Percentiles rank a stretch among this genome's conserved stretches.
phyloP scores from a whole-genome alignment of 2,113 vertebrate species.

The Calidris pugnax region DNA sequence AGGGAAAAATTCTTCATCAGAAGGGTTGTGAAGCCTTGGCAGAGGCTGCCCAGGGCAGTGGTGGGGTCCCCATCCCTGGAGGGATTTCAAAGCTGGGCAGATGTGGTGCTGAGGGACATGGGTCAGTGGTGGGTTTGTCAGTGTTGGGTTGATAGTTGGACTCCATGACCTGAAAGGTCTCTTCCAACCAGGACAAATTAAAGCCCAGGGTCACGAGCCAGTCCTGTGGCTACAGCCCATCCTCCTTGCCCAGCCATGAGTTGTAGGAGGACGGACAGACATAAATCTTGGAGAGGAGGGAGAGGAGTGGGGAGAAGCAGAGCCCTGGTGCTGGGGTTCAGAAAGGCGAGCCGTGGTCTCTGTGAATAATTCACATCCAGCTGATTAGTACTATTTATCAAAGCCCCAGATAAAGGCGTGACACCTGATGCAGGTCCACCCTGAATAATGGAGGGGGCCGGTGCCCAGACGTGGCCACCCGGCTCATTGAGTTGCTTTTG shows the following conservation, averaged over 20 bases:
- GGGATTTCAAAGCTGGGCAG: not conserved
- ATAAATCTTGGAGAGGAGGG: not conserved
- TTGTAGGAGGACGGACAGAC: not conserved
- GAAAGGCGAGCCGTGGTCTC: not conserved
- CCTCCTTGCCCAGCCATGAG: not conserved
- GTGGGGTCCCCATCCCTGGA: not conserved
- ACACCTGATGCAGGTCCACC: not conserved
- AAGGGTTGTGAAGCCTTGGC: not conserved
- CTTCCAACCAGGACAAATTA: not conserved
- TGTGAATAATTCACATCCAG: not conserved
- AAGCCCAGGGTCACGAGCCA: not conserved
- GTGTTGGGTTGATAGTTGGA: not conserved
- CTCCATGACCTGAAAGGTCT: not conserved
- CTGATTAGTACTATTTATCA: not conserved
- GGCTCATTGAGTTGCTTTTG: not conserved
- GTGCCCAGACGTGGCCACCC: fast-evolving
- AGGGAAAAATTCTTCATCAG: not conserved
- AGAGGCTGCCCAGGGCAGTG: not conserved
- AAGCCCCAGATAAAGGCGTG: not conserved
- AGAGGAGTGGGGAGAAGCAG: not conserved
- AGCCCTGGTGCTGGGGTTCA: not conserved
- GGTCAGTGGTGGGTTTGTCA: not conserved
- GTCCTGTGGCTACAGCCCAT: not conserved
- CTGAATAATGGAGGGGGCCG: not conserved
- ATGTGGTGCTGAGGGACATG: not conserved